phyloP scores from a whole-genome alignment of 2,113 vertebrate species.

The Cheirogaleus medius region DNA sequence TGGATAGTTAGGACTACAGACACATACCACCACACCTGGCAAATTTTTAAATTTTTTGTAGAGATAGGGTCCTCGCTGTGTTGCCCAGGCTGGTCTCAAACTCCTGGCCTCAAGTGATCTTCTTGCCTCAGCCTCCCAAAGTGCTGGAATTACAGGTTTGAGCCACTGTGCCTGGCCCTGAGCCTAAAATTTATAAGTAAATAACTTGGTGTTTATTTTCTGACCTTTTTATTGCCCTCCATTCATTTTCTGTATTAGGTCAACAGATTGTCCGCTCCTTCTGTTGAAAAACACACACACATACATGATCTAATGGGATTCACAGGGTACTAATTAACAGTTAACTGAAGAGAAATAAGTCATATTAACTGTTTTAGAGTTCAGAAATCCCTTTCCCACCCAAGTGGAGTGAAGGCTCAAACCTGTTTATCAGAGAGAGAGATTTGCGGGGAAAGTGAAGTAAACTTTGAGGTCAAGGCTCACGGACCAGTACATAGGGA shows the following conservation, averaged over 20 bases:
- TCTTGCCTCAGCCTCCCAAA: too few species aligned
- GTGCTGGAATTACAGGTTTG: too few species aligned
- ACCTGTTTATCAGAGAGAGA: not conserved
- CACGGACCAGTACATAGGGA: not conserved
- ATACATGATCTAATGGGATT: slow-evolving; percentile 13
- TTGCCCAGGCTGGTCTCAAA: too few species aligned
- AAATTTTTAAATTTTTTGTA: too few species aligned
- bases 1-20: too few species aligned
- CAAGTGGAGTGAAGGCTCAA: not conserved
- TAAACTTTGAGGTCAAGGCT: not conserved
- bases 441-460: not conserved
- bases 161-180: not conserved
- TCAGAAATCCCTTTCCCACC: not conserved
- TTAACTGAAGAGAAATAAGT: slow-evolving; percentile 10
- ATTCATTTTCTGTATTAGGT: slow-evolving; percentile 24
- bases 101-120: too few species aligned
- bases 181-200: slow-evolving; percentile 40
- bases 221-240: not conserved
- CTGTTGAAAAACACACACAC: not conserved
- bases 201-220: slow-evolving; percentile 39
- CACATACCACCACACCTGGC: too few species aligned
- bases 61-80: too few species aligned
- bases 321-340: not conserved
- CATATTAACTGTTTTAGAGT: slow-evolving; percentile 38
- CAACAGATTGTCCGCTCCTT: not conserved